Base-by-base conservation (phyloP, 2,113 vertebrate genomes). In the Larimichthys crocea region DNA sequence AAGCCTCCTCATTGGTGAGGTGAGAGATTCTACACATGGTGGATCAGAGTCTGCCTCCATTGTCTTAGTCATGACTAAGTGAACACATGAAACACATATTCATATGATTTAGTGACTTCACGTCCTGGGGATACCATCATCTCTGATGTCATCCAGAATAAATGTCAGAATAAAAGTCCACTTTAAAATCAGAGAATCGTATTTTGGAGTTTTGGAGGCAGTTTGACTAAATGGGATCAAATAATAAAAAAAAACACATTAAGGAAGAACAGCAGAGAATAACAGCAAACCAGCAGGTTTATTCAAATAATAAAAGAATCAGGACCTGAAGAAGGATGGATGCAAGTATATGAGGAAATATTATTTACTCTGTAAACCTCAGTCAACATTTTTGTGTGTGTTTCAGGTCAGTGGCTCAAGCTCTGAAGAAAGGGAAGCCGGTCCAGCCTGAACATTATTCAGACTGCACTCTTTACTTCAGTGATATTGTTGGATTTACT, bases 401-500 rank as follows among this genome's bases (percentile, higher is more conserved):
- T 76, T 40, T 4, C 86, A 97, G 96, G 72, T 96, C 96, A 0
- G 97, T 97, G 79, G 97, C 96, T 1, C 94, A 97, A 62, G 91
- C 96, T 1, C 85, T 97, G 88, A 97, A 97, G 93, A 96, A 92
- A 55, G 96, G 96, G 6, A 95, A 92, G 0, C 89, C 95, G 0
- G 96, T 97, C 40, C 90, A 93, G 17, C 97, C 97, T 0, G 97
- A 97, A 68, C 95, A 96, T 71, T 97, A 97, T 19, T 93, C 96
- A 4, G 95, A 96, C 65, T 95, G 95, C 78, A 97, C 97, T 0
- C 94, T 97, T 3, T 97, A 97, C 86, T 97, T 97, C 90, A 97
- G 97, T 2, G 97, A 97, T 91, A 97, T 97, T 0, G 96, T 97
- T 62, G 97, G 97, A 40, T 97, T 97, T 86, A 97, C 97, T 10